These are phyloP conservation scores for Ammodytes dubius DNA, from an alignment of 2,113 vertebrate genomes.

Conservation along the genomic window DNA sequence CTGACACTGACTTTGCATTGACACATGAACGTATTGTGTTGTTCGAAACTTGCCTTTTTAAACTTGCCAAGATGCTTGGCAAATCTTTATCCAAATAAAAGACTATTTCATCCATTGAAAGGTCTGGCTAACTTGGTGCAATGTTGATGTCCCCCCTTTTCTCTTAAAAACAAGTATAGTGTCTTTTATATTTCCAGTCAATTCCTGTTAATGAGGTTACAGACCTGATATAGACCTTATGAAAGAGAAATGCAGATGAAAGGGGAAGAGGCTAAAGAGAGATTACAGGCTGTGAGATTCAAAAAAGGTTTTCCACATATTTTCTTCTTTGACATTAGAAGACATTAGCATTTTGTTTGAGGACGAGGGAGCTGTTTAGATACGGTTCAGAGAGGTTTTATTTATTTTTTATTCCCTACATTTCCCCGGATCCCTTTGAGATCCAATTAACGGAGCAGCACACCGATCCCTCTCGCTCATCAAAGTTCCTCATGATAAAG, in stretches of 20 bases:
- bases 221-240: not conserved
- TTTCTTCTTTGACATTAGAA: not conserved
- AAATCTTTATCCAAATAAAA: conserved; percentile 75
- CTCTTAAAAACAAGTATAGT: not conserved
- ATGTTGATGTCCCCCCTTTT: not conserved
- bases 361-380: not conserved
- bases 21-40: conserved; percentile 68
- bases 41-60: conserved; percentile 76
- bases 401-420: not conserved
- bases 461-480: not conserved
- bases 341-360: conserved; percentile 7
- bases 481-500: conserved; percentile 33
- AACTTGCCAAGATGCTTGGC: conserved; percentile 73
- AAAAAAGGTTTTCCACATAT: not conserved
- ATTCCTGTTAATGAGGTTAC: not conserved
- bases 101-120: conserved; percentile 57
- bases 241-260: conserved; percentile 1
- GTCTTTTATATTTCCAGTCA: not conserved
- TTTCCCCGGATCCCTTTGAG: not conserved
- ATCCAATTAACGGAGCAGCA: conserved; percentile 16
- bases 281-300: not conserved
- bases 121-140: conserved; percentile 15
- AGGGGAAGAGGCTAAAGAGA: not conserved
- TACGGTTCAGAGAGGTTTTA: not conserved
- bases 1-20: conserved; percentile 60